Percentiles rank a stretch among this genome's conserved stretches.
Evolutionary conservation across 1,140 invertebrate species (phyloP).

Genomic region (Magallana angulata): DNA sequence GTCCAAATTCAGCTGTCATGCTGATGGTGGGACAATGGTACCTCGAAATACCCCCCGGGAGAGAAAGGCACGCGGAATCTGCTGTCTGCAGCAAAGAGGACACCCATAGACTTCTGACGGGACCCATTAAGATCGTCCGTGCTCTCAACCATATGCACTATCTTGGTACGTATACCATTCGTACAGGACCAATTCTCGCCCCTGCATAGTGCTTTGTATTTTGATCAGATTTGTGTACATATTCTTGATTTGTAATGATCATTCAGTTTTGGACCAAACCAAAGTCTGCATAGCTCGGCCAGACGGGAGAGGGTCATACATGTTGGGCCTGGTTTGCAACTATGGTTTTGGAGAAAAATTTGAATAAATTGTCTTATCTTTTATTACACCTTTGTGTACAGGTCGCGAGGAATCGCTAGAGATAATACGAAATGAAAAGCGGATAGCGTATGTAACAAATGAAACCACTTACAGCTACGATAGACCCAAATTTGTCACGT

Average conservation of each 20-base stretch:
- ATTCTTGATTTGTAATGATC: neutral
- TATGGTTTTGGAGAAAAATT: neutral
- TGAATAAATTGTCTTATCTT: neutral
- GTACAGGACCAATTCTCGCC: neutral
- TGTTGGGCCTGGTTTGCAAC: neutral
- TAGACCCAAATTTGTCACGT: constrained; percentile 56
- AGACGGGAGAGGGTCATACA: neutral
- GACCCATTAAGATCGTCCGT: constrained; percentile 45
- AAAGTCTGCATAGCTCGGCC: too few species aligned
- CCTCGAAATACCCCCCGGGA: constrained; percentile 57
- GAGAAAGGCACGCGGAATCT: neutral
- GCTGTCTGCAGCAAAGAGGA: constrained; percentile 43
- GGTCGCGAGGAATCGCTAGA: constrained; percentile 53
- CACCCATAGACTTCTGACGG: constrained; percentile 40
- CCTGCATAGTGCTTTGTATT: neutral
- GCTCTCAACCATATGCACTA: constrained; percentile 63
- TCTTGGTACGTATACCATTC: constrained; percentile 43
- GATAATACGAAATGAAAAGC: constrained; percentile 52
- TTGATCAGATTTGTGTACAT: neutral
- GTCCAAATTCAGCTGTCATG: constrained; percentile 54
- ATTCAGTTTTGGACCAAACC: neutral
- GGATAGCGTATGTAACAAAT: constrained; percentile 54
- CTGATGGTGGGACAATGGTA: constrained; percentile 55
- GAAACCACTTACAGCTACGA: constrained; percentile 58
- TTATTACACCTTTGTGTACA: constrained; percentile 3